Evolutionary conservation across 2,888 invertebrate species (phyloP).

Genomic region (Andrena hattorfiana): DNA sequence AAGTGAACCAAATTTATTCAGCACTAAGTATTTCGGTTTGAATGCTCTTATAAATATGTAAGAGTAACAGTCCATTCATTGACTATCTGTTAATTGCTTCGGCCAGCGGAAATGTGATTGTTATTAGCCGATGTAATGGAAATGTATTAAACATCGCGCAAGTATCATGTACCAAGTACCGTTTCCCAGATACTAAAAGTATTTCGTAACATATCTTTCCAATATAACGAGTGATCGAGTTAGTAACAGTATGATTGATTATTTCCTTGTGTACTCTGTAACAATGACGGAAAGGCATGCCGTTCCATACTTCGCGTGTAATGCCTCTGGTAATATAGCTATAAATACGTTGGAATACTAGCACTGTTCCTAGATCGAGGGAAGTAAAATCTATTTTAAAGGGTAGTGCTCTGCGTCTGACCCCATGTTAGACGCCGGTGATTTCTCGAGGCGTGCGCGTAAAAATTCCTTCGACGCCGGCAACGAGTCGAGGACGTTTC

Average conservation of each 20-base stretch:
- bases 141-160: background rate
- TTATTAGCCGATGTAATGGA: background rate
- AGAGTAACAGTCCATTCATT: background rate
- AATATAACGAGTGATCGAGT: background rate
- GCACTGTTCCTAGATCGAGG: constrained; percentile 61
- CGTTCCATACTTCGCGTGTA: constrained; percentile 26
- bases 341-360: constrained; percentile 63
- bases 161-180: background rate
- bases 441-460: constrained; percentile 41
- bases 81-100: background rate
- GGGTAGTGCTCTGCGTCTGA: constrained; percentile 56
- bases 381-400: constrained; percentile 72
- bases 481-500: background rate
- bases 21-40: background rate
- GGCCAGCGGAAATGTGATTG: background rate
- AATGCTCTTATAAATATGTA: constrained; percentile 30
- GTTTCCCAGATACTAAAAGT: background rate
- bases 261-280: background rate
- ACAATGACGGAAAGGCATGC: background rate
- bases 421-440: constrained; percentile 50
- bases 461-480: constrained; percentile 36
- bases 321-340: constrained; percentile 46
- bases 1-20: constrained; percentile 22
- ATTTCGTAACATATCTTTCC: background rate
- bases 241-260: background rate